These are phyloP conservation scores for Nineta flava DNA, from an alignment of 2,888 invertebrate species.

Conservation along the genomic window DNA sequence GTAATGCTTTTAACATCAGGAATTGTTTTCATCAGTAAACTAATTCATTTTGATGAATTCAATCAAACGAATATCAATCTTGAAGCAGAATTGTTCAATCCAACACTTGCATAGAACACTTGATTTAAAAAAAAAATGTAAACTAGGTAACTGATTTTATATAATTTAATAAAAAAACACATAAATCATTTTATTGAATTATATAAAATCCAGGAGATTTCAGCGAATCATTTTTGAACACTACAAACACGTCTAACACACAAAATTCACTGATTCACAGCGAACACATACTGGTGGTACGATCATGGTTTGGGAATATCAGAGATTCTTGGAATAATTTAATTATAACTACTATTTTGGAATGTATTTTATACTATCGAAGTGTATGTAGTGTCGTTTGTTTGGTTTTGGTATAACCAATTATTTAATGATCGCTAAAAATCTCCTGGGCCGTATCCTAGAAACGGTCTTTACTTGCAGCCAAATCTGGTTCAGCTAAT, in stretches of 20 bases:
- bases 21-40: too few species aligned
- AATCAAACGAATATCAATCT: too few species aligned
- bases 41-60: too few species aligned
- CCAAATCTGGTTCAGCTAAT: slow-evolving; percentile 56
- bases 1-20: too few species aligned
- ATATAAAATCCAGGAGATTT: neutral
- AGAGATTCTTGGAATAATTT: neutral
- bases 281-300: neutral
- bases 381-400: neutral
- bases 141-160: neutral
- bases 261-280: neutral
- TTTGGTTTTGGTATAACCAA: too few species aligned
- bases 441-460: slow-evolving; percentile 66
- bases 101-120: too few species aligned
- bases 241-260: too few species aligned
- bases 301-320: neutral
- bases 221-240: neutral
- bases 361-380: neutral
- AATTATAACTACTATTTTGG: neutral
- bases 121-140: neutral
- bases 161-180: neutral
- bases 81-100: too few species aligned
- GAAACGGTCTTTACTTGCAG: slow-evolving; percentile 73
- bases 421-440: slow-evolving; percentile 17
- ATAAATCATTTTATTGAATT: neutral